Evolutionary conservation across 2,113 vertebrate genomes (phyloP), one percentile per base, ranked within the genome.

Genomic region (Cyprinodon tularosa): DNA sequence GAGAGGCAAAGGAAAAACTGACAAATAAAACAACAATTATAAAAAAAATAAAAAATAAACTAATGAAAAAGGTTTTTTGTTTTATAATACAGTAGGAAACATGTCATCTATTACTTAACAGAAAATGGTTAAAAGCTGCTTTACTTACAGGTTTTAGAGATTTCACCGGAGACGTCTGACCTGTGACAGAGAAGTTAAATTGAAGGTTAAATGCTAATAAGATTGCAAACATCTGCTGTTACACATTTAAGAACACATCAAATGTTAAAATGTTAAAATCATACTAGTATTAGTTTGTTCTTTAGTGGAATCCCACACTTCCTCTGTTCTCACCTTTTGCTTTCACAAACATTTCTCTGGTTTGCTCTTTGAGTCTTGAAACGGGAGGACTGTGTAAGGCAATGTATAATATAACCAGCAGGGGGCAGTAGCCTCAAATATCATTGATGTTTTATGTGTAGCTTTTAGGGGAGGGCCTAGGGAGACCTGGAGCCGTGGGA

Each of bases 151-250:
- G 96, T 94, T 96, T 98, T 60, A 95, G 80, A n/a, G 96, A 94
- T 95, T 99, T 99, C 84, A 96, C 95, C 78, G 98, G 98, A 86
- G 98, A 99, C 2, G 97, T 95, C 75, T 97, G 97, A 94, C 97
- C 98, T 99, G 93, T 68, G 62, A 40, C n/a, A 71, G 59, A 77
- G 66, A 84, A n/a, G 37, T 1, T 68, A n/a, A 76, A 57, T 50
- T 4, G 14, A 62, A 66, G 77, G 63, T 40, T 17, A 68, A 7
- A 29, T 42, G 1, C n/a, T 50, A n/a, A 36, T 10, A 60, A 70
- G n/a, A 38, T 4, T 77, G 15, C 10, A 65, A 64, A 50, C 36
- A 59, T 67, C 3, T 66, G 13, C 38, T 42, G 72, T 29, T 37
- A 7, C 17, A 37, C 22, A 36, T 4, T 4, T 42, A n/a, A 17